Percentiles rank a stretch among this genome's conserved stretches.
phyloP scores from a whole-genome alignment of 1,140 invertebrate species.

The Euura lappo region DNA sequence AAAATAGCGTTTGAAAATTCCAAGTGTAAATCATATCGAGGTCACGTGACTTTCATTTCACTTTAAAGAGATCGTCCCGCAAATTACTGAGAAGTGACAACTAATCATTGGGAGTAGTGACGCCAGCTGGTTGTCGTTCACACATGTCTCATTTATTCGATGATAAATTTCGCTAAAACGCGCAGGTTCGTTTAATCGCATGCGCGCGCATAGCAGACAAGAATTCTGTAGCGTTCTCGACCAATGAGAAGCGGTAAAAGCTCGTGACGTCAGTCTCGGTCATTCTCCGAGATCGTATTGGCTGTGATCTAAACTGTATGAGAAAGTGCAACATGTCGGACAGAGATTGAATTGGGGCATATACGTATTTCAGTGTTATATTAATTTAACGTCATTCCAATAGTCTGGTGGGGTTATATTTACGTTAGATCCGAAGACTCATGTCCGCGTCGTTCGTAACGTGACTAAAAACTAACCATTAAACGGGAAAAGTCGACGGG shows the following conservation, averaged over 20 bases:
- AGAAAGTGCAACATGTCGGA: conserved; percentile 45
- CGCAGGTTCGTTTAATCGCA: neutral
- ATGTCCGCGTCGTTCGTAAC: neutral
- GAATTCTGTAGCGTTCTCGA: neutral
- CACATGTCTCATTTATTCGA: neutral
- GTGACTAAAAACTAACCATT: neutral
- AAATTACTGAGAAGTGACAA: too few species aligned
- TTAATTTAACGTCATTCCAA: conserved; percentile 3
- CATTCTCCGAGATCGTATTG: conserved; percentile 18
- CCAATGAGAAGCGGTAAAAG: conserved; percentile 21
- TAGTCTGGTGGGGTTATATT: neutral
- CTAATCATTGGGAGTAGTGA: too few species aligned
- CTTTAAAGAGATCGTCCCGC: too few species aligned
- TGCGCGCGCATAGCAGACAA: conserved; percentile 5
- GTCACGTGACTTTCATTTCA: too few species aligned
- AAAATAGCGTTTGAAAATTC: too few species aligned
- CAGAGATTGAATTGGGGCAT: conserved; percentile 37
- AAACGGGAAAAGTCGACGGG: neutral
- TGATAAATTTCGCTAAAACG: neutral
- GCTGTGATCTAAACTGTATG: conserved; percentile 13
- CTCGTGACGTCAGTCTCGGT: conserved; percentile 26
- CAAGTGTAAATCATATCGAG: too few species aligned
- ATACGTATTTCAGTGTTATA: neutral
- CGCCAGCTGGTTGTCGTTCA: neutral
- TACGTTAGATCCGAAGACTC: neutral